These are phyloP conservation scores for Melitaea cinxia DNA, from an alignment of 1,140 invertebrate species.

Conservation along the genomic window DNA sequence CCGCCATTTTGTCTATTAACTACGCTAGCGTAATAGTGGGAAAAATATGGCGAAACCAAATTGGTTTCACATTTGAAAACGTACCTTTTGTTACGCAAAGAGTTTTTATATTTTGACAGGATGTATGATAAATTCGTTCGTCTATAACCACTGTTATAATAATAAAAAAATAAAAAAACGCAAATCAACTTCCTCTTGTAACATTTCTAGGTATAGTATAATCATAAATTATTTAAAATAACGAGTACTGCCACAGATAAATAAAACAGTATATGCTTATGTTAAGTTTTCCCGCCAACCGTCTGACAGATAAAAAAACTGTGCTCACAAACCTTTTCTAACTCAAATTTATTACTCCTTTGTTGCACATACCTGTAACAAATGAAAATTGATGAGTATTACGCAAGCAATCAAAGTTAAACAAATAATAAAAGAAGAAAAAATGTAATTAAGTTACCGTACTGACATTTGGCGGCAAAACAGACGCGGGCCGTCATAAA, in stretches of 20 bases:
- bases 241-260: not conserved
- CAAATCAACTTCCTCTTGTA: not conserved
- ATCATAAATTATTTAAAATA: not conserved
- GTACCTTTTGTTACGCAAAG: constrained; percentile 35
- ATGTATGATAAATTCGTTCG: constrained; percentile 14
- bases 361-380: constrained; percentile 55
- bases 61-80: constrained; percentile 58
- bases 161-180: constrained; percentile 2
- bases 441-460: constrained; percentile 56
- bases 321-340: constrained; percentile 31
- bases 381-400: constrained; percentile 45
- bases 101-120: constrained; percentile 32
- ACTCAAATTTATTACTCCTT: constrained; percentile 21
- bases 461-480: constrained; percentile 70
- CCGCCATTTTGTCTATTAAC: constrained; percentile 70
- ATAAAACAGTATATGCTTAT: not conserved
- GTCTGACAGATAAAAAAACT: not conserved
- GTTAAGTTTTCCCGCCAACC: constrained; percentile 5
- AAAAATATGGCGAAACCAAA: constrained; percentile 68
- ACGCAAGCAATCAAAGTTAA: constrained; percentile 39
- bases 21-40: constrained; percentile 66
- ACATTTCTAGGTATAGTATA: not conserved
- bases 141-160: not conserved
- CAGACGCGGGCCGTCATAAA: constrained; percentile 64
- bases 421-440: constrained; percentile 40